Conservation (phyloP, 35 echinoderm and acorn worm species). For the Lytechinus pictus region DNA sequence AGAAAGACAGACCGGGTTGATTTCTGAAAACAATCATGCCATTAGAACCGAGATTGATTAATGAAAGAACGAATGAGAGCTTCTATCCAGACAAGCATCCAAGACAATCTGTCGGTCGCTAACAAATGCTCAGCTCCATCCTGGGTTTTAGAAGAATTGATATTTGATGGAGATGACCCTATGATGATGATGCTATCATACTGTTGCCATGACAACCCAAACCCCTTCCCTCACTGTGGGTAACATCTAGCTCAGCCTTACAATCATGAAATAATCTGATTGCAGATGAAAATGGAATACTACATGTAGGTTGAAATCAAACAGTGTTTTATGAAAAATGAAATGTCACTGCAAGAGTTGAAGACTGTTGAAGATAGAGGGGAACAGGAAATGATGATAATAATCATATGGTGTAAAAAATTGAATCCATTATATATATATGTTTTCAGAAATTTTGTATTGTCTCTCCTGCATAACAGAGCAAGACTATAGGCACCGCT, state of each 20-base stretch:
- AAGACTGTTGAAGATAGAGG: too few species aligned
- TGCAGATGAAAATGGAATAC: neutral
- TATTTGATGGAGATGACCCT: neutral
- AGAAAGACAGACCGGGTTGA: neutral
- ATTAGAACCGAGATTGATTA: neutral
- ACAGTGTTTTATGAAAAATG: neutral
- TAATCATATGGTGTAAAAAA: too few species aligned
- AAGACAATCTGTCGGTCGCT: neutral
- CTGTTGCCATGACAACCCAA: neutral
- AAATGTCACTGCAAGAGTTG: too few species aligned
- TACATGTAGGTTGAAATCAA: neutral
- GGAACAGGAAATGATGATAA: too few species aligned
- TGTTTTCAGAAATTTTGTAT: too few species aligned
- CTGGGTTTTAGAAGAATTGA: neutral
- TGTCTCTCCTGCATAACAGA: too few species aligned
- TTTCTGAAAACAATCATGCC: conserved; percentile 18
- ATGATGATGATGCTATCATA: neutral
- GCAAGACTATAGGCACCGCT: too few species aligned
- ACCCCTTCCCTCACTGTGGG: neutral
- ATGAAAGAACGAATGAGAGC: neutral
- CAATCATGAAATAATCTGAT: neutral
- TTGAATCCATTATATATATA: too few species aligned
- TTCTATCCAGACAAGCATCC: neutral
- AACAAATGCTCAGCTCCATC: neutral
- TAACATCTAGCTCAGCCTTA: neutral